Evolutionary conservation across 2,888 invertebrate genomes (phyloP).

Genomic region (Andricus curvator): DNA sequence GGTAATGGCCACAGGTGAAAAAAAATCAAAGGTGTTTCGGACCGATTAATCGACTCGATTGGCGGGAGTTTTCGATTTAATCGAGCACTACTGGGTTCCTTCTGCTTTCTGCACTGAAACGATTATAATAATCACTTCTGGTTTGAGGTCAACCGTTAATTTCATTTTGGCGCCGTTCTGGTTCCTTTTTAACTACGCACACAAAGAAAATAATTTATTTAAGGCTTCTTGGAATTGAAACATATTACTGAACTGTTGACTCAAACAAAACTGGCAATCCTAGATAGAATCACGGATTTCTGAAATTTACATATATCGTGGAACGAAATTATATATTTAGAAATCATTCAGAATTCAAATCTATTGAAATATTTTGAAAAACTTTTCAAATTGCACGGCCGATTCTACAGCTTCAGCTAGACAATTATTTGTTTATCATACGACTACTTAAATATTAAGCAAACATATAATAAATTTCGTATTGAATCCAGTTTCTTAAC

Average conservation of each 20-base stretch:
- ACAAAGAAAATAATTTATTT: slow-evolving; percentile 17
- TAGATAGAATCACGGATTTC: background rate
- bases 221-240: slow-evolving; percentile 25
- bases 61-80: slow-evolving; percentile 31
- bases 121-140: slow-evolving; percentile 40
- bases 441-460: background rate
- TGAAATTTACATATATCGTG: background rate
- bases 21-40: slow-evolving; percentile 12
- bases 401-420: background rate
- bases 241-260: slow-evolving; percentile 1
- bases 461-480: too few relatives aligned
- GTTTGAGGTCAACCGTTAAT: slow-evolving; percentile 38
- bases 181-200: slow-evolving; percentile 31
- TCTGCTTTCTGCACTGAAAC: slow-evolving; percentile 30
- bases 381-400: too few relatives aligned
- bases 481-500: slow-evolving; percentile 8
- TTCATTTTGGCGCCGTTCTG: slow-evolving; percentile 35
- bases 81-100: slow-evolving; percentile 29
- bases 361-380: too few relatives aligned
- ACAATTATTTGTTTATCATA: background rate
- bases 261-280: slow-evolving; percentile 3
- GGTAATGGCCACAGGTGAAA: slow-evolving; percentile 1
- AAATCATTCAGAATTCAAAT: background rate
- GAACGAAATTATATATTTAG: background rate
- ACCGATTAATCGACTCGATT: slow-evolving; percentile 23